Base-by-base conservation (phyloP, 2,888 invertebrate species). In the Steinernema hermaphroditum region DNA sequence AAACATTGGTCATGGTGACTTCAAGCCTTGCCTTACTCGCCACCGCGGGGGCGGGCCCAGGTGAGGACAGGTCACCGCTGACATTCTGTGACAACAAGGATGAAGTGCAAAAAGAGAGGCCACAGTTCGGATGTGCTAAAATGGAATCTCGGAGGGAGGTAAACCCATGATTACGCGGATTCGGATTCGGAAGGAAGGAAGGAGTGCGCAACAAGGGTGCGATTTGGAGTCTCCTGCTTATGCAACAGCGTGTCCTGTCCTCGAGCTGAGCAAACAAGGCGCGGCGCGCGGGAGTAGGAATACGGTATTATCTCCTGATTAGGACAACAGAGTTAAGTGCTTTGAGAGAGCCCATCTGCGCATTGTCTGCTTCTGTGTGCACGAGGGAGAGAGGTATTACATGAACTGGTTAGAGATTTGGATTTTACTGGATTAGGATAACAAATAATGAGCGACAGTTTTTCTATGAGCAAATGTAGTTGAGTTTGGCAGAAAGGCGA, bases 201-300 rank as follows among this genome's bases (percentile, higher is more conserved):
- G 27, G 62, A 62, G 22, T n/a, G 19, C 62, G 62, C 62, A 62
- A 62, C 62, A 29, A 16, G 34, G 29, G 34, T 16, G 27, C 6
- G 32, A 54, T 14, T 22, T 6, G 34, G 29, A 27, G 22, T 32
- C 62, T 29, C 62, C 1, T 32, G 29, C 62, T 62, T 62, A 34
- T 62, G 62, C 62, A 62, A 62, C 62, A 62, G 62, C 29, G 16
- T 62, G 62, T 62, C 62, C 27, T 62, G 62, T 62, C 62, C 62
- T 62, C 62, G 29, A 32, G 32, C 29, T 62, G 32, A 62, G 62
- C 62, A 62, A 62, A 62, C 62, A 62, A 62, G 16, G 6, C 32
- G 34, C 29, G 27, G 32, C 27, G 27, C 27, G 1, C 62, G 19
- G 62, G 8, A 32, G 62, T 32, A 32, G 32, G 16, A 62, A 16